Evolutionary conservation across 2,888 invertebrate species (phyloP).

Genomic region (Acanthosepion pharaonis): DNA sequence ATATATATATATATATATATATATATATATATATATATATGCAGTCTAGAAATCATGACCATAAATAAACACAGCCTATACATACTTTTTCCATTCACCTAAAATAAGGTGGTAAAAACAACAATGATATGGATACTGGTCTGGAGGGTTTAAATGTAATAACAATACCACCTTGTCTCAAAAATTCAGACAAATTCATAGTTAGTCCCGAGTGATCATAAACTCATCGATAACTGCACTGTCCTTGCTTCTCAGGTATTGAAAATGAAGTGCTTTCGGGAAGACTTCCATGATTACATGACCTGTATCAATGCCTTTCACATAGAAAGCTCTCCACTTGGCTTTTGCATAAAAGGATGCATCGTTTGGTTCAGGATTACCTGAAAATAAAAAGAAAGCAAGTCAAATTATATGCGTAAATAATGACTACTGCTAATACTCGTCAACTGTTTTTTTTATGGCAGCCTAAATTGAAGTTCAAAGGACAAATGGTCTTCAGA

Average conservation of each 20-base stretch:
- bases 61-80: too few relatives aligned
- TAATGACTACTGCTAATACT: too few relatives aligned
- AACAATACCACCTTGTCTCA: not conserved
- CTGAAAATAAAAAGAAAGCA: constrained; percentile 47
- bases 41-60: too few relatives aligned
- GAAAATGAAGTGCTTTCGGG: constrained; percentile 49
- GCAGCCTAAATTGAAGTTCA: too few relatives aligned
- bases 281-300: constrained; percentile 52
- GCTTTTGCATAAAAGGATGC: constrained; percentile 50
- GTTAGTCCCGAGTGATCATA: constrained; percentile 47
- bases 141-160: not conserved
- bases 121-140: not conserved
- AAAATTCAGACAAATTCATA: not conserved
- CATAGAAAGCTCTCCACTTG: constrained; percentile 51
- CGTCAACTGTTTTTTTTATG: too few relatives aligned
- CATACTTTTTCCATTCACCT: too few relatives aligned
- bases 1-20: too few relatives aligned
- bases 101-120: not conserved
- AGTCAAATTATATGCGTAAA: not conserved
- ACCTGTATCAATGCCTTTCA: constrained; percentile 50
- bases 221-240: constrained; percentile 51
- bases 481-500: too few relatives aligned
- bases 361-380: constrained; percentile 53
- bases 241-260: constrained; percentile 51
- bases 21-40: too few relatives aligned